Base-by-base conservation (phyloP, 2,888 invertebrate genomes). In the Teleiodes luculella region DNA sequence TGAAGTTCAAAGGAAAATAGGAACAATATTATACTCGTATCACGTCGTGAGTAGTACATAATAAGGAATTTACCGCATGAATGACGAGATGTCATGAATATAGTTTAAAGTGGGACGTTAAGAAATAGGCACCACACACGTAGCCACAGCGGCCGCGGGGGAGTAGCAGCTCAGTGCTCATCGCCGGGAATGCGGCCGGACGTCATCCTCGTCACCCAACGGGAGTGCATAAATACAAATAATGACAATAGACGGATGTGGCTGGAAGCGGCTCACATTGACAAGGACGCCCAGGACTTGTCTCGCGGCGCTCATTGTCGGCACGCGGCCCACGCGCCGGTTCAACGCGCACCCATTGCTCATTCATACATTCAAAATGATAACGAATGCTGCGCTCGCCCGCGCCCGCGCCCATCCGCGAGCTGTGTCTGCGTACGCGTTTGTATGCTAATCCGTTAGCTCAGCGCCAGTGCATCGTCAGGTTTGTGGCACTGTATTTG, bases 331-430 rank as follows among this genome's bases (percentile, higher is more conserved):
- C 86, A 85, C 87, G 86, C 87, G 53, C 48, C 73, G 68, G 74
- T 72, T 75, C 79, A 73, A 74, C 53, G 52, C 52, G 71, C 70
- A 61, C 49, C 36, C 74, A 85, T 84, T 88, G 83, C 86, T 86
- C 88, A 89, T 88, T 89, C 88, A 89, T 88, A 86, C 88, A 89
- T 89, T 87, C 86, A 86, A 86, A 85, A 86, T 86, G 79, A 89
- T 86, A 87, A 87, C 87, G 83, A 86, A 83, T 78, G 74, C 78
- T 75, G 68, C 68, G 67, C 74, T 81, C 43, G 47, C 46, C 46
- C 31, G 46, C 84, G 82, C 86, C 87, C 87, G 86, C 87, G 81
- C 88, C 88, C 84, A 85, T 81, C 76, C 75, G 77, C 72, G 75
- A 67, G 76, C 74, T 74, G 43, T 20, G 43, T 43, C 70, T 78